Base-by-base conservation (phyloP, 2,888 invertebrate species). In the Eristalinus sepulchralis region DNA sequence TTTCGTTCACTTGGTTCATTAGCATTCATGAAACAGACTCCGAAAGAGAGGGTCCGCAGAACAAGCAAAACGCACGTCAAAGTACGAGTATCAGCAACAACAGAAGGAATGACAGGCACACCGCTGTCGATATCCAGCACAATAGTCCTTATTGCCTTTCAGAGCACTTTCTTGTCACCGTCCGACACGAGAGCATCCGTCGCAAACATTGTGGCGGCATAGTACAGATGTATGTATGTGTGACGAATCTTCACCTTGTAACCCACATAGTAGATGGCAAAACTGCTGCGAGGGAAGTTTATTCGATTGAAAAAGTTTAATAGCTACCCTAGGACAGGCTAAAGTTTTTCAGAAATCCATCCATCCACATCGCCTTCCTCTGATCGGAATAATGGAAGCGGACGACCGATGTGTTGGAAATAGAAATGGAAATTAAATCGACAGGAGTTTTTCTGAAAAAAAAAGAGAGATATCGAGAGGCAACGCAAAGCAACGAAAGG, bases 231-330 rank as follows among this genome's bases (percentile, higher is more conserved):
- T 62, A 63, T 76, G 60, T 71, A 34, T 73, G n/a, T 73, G 72
- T 34, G 60, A 77, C 63, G 78, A 57, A 83, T 83, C 72, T 73
- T 75, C 75, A 75, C 80, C 80, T 80, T 60, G 67, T 77, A 77
- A 80, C 71, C 81, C 60, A 77, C 8, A 55, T 36, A 20, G 63
- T 1, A 9, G 31, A 60, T 22, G 55, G 22, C 13, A 17, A 22
- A 20, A 31, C 34, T 57, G 13, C 59, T n/a, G 17, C 27, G 55
- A 68, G 27, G 64, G 71, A 79, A 66, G 71, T 71, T 79, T 79
- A 79, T 79, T 66, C 79, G 64, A 79, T 71, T 79, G 79, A 33
- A 79, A 79, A 79, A 79, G 71, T 79, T 79, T 72, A 79, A 79
- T 79, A 22, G 79, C 66, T 60, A 73, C 67, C 73, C 67, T 73